A percentile compares a stretch with the other conserved stretches of the same genome.
Conservation (phyloP, 1,140 invertebrate species). For the Drosophila nigromelanica region DNA sequence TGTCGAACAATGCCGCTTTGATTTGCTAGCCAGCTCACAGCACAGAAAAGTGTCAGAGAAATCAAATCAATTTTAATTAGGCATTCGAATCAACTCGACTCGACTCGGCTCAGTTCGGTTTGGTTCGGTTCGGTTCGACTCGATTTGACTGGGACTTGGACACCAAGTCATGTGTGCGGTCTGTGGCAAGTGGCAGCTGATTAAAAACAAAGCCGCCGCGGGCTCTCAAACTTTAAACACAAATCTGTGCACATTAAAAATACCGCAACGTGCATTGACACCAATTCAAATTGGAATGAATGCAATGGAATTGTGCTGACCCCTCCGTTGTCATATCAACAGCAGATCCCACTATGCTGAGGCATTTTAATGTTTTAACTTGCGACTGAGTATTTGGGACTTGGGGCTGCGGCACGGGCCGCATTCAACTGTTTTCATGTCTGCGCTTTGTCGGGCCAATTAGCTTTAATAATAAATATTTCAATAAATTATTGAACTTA, state of each 20-base stretch:
- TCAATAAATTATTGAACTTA: slow-evolving; percentile 67
- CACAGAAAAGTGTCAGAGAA: slow-evolving; percentile 76
- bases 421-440: background rate
- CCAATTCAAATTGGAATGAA: slow-evolving; percentile 55
- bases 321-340: slow-evolving; percentile 1
- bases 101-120: slow-evolving; percentile 35
- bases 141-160: slow-evolving; percentile 25
- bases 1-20: slow-evolving; percentile 79
- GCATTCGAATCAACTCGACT: slow-evolving; percentile 55
- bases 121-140: slow-evolving; percentile 21
- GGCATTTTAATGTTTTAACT: slow-evolving; percentile 67
- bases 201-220: slow-evolving; percentile 73
- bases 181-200: slow-evolving; percentile 75
- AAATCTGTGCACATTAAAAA: slow-evolving; percentile 51
- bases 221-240: slow-evolving; percentile 64
- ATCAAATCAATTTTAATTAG: slow-evolving; percentile 83
- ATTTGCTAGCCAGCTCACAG: slow-evolving; percentile 43
- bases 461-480: slow-evolving; percentile 76
- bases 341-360: slow-evolving; percentile 49
- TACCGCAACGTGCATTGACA: slow-evolving; percentile 63
- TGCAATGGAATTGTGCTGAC: slow-evolving; percentile 62
- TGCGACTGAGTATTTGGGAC: background rate
- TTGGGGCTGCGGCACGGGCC: slow-evolving; percentile 54
- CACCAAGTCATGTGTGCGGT: slow-evolving; percentile 33
- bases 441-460: slow-evolving; percentile 66